Percentiles rank a stretch among this genome's conserved stretches.
Conservation (phyloP, 2,113 vertebrate genomes). For the Gnathonemus echidnorhynchus region DNA sequence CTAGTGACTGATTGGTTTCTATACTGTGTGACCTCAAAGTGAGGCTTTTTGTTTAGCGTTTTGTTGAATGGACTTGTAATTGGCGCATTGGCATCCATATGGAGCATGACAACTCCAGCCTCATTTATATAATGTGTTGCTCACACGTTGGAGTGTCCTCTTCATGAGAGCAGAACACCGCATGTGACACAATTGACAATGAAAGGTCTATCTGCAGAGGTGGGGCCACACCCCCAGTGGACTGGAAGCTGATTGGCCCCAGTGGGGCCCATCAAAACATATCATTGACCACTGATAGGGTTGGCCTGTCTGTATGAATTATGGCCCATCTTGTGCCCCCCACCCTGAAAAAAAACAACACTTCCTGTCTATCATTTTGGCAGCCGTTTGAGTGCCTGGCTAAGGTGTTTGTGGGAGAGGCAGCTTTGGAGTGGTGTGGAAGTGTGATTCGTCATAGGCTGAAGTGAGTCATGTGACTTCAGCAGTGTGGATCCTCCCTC, state of each 20-base stretch:
- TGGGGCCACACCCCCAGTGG: not conserved
- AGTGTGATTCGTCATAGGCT: not conserved
- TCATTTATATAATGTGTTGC: not conserved
- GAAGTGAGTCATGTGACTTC: not conserved
- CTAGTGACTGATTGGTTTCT: not conserved
- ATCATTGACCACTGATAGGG: not conserved
- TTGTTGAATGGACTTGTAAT: not conserved
- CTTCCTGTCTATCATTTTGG: not conserved
- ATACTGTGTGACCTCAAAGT: not conserved
- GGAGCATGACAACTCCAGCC: not conserved
- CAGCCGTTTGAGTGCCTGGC: not conserved
- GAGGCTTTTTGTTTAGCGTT: not conserved
- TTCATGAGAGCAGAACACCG: too few relatives aligned
- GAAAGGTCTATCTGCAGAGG: not conserved
- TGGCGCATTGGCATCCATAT: not conserved
- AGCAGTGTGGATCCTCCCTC: not conserved
- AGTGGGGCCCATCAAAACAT: not conserved
- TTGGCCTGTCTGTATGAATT: not conserved
- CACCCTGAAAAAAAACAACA: not conserved
- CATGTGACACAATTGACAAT: not conserved
- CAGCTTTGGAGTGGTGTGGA: not conserved
- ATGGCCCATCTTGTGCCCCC: not conserved
- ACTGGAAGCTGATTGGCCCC: not conserved
- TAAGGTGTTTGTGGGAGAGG: not conserved
- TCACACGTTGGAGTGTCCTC: not conserved